phyloP scores from a whole-genome alignment of 2,113 vertebrate species.

The Speoplatyrhinus poulsoni region DNA sequence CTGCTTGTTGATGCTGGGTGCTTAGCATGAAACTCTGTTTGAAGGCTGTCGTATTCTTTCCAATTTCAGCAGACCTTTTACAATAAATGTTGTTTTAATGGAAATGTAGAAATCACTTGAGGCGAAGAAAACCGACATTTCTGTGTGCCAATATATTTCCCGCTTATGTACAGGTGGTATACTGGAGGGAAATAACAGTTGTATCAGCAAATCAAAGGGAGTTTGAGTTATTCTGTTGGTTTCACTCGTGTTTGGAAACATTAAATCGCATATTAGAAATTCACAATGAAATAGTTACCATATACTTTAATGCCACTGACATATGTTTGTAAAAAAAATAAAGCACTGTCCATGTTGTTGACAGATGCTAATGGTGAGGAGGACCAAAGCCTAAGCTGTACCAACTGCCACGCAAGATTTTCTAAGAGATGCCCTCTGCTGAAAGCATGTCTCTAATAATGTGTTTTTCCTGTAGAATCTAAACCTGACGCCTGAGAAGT shows the following conservation, averaged over 20 bases:
- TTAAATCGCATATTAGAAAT: no score
- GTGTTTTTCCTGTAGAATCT: constrained; percentile 75
- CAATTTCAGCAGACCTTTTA: background rate
- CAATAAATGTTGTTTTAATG: background rate
- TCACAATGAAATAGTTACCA: no score
- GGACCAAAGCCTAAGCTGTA: constrained; percentile 45
- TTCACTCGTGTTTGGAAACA: no score
- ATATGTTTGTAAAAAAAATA: background rate
- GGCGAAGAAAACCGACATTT: no score
- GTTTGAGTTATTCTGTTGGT: no score
- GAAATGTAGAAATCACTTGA: background rate
- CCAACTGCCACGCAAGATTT: constrained; percentile 59
- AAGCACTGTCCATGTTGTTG: background rate
- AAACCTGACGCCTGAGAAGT: constrained; percentile 73
- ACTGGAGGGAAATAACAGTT: no score
- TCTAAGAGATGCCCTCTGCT: constrained; percentile 34
- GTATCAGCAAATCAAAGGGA: no score
- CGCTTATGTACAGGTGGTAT: no score
- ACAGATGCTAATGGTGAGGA: constrained; percentile 47
- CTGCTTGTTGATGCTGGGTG: constrained; percentile 26
- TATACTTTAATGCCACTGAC: constrained; percentile 36
- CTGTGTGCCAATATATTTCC: no score
- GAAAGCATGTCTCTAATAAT: constrained; percentile 58
- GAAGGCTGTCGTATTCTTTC: no score
- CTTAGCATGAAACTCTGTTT: background rate